These are phyloP conservation scores for Channa striata DNA, from an alignment of 2,797 vertebrate genomes.

Conservation along the genomic window DNA sequence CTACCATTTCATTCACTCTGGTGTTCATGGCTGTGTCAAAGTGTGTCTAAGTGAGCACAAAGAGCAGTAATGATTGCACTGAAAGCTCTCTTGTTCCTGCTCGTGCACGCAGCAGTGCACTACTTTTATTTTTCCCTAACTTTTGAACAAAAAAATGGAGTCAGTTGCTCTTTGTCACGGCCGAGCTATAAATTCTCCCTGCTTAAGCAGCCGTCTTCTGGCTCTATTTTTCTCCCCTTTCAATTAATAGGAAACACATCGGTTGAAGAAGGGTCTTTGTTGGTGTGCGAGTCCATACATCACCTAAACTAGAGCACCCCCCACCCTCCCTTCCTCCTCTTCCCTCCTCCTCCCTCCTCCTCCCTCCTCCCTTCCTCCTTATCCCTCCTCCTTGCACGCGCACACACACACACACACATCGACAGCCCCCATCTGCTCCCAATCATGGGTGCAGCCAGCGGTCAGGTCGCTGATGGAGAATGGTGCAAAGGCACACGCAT, in stretches of 20 bases:
- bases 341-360: not conserved
- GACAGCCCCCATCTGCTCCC: constrained; percentile 84
- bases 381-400: constrained; percentile 19
- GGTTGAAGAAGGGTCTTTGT: constrained; percentile 77
- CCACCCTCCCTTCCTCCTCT: constrained; percentile 13
- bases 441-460: constrained; percentile 85
- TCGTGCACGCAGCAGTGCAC: constrained; percentile 21
- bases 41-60: constrained; percentile 64
- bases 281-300: constrained; percentile 81
- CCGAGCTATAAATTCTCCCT: constrained; percentile 68
- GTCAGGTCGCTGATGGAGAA: constrained; percentile 74
- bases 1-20: constrained; percentile 61
- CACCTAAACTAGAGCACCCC: constrained; percentile 77
- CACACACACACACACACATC: constrained; percentile 38
- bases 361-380: constrained; percentile 14
- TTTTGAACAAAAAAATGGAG: constrained; percentile 42
- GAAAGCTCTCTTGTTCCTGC: constrained; percentile 56
- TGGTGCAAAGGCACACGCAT: constrained; percentile 24
- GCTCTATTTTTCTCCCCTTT: constrained; percentile 66
- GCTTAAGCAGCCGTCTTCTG: constrained; percentile 54
- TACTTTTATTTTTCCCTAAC: constrained; percentile 3
- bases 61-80: constrained; percentile 58
- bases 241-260: constrained; percentile 80
- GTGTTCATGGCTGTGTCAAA: constrained; percentile 52
- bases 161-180: constrained; percentile 56